A percentile compares a stretch with the other conserved stretches of the same genome.
phyloP scores from a whole-genome alignment of 2,888 invertebrate genomes.

The Choreutis nemorana region DNA sequence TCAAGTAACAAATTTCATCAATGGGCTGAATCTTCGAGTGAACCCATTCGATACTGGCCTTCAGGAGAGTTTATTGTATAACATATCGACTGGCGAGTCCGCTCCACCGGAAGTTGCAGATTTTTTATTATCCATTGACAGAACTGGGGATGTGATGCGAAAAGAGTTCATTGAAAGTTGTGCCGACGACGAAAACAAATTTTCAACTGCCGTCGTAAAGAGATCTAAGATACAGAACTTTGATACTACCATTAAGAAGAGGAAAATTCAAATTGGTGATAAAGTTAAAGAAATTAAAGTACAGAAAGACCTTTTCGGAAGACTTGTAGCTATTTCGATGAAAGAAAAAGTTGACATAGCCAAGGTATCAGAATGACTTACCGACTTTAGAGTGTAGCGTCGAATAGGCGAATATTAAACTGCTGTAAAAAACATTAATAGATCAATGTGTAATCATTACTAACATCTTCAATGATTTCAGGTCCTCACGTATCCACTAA shows the following conservation, averaged over 20 bases:
- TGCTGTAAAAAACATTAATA: no score
- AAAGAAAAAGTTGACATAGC: constrained; percentile 7
- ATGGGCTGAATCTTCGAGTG: neutral
- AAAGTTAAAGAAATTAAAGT: constrained; percentile 5
- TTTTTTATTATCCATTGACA: constrained; percentile 4
- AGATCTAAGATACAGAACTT: constrained; percentile 1
- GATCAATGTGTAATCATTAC: no score
- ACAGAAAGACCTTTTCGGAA: constrained; percentile 1
- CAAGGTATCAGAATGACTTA: constrained; percentile 4
- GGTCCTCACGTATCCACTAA: constrained; percentile 19
- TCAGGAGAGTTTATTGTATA: neutral
- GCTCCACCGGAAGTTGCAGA: neutral
- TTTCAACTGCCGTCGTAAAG: constrained; percentile 5
- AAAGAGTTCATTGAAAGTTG: constrained; percentile 5
- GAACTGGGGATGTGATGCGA: constrained; percentile 3
- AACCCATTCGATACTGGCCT: neutral
- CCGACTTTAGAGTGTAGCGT: no score
- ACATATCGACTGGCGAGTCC: neutral
- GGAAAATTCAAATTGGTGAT: constrained; percentile 3
- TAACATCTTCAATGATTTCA: no score
- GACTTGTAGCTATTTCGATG: neutral
- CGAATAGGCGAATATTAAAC: no score
- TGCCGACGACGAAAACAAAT: constrained; percentile 1
- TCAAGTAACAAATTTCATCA: neutral
- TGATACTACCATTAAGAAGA: constrained; percentile 4